Evolutionary conservation across 2,113 vertebrate genomes (phyloP).

Genomic region (Oenanthe melanoleuca): DNA sequence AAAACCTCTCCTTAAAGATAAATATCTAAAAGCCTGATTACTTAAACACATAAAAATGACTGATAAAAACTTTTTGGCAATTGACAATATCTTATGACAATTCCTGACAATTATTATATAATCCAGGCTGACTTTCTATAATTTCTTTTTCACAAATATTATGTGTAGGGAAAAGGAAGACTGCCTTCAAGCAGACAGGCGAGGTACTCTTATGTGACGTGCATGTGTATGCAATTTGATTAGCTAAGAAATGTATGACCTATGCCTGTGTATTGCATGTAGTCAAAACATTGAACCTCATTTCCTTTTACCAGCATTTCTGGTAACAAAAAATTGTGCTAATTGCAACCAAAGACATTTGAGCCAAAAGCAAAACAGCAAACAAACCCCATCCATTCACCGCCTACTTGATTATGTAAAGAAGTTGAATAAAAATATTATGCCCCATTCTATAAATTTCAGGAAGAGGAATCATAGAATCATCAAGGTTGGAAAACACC

Average conservation of each 20-base stretch:
- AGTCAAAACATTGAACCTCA: not conserved
- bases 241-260: not conserved
- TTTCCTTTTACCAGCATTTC: not conserved
- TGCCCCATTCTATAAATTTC: not conserved
- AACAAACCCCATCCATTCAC: not conserved
- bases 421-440: not conserved
- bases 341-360: not conserved
- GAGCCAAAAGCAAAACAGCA: not conserved
- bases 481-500: not conserved
- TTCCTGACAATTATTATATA: not conserved
- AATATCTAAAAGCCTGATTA: not conserved
- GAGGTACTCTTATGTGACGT: constrained; percentile 4
- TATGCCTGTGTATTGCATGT: not conserved
- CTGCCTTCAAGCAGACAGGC: not conserved
- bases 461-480: not conserved
- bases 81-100: not conserved
- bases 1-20: not conserved
- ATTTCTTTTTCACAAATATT: not conserved
- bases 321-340: not conserved
- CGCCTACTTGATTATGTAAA: not conserved
- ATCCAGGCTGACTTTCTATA: not conserved
- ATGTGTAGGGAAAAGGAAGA: not conserved
- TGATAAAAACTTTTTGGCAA: not conserved
- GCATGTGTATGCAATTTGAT: not conserved
- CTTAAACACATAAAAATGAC: not conserved